phyloP scores from a whole-genome alignment of 2,113 vertebrate species.

The Coreoperca whiteheadi region DNA sequence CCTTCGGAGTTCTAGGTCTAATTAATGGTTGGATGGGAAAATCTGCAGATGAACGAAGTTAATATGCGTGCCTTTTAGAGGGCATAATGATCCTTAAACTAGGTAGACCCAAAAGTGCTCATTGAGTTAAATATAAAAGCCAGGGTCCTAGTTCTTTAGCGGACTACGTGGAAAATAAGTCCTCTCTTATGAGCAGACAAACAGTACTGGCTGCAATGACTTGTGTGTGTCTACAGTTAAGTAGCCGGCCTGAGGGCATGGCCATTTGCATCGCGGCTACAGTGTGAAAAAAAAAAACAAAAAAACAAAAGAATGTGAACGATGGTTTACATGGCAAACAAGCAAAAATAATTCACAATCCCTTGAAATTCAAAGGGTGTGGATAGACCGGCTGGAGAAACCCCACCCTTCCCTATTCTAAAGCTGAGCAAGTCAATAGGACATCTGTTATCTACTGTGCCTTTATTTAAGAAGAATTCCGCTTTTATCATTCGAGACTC shows the following conservation, averaged over 20 bases:
- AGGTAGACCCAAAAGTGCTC: background rate
- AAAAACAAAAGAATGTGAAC: conserved; percentile 48
- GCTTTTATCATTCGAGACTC: background rate
- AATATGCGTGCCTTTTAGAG: background rate
- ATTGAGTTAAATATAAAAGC: conserved; percentile 4
- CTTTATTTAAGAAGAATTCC: background rate
- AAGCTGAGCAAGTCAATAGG: conserved; percentile 16
- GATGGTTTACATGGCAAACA: conserved; percentile 34
- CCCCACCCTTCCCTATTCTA: conserved; percentile 59
- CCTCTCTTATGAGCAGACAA: background rate
- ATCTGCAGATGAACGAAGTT: background rate
- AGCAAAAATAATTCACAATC: conserved; percentile 22
- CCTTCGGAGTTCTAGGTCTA: conserved; percentile 4
- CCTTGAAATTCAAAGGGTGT: conserved; percentile 53
- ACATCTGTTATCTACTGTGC: conserved; percentile 29
- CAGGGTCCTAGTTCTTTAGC: background rate
- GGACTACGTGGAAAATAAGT: background rate
- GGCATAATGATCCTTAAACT: background rate
- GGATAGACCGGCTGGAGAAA: conserved; percentile 17
- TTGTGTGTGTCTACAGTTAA: conserved; percentile 17
- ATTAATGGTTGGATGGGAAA: background rate
- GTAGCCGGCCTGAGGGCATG: conserved; percentile 52
- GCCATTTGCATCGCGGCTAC: conserved; percentile 49
- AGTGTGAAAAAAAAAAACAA: background rate
- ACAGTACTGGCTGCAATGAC: background rate